These are phyloP conservation scores for Oncorhynchus gorbuscha DNA, from an alignment of 2,113 vertebrate genomes.

Conservation along the genomic window DNA sequence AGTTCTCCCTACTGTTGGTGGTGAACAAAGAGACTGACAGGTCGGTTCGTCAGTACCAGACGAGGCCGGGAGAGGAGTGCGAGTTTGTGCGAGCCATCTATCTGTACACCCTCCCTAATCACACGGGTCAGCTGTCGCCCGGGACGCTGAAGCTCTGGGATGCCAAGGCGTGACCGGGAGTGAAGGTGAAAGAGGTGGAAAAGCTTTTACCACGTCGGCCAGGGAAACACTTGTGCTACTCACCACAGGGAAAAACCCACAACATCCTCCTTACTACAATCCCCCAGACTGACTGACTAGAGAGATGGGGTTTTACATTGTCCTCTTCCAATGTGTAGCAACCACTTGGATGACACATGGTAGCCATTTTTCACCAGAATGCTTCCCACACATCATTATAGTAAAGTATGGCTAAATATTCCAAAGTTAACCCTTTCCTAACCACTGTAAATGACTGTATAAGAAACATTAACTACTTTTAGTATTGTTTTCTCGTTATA, in stretches of 20 bases:
- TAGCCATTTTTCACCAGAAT: too few relatives aligned
- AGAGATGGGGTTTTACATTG: slow-evolving; percentile 9
- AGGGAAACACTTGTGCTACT: slow-evolving; percentile 58
- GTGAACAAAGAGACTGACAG: background rate
- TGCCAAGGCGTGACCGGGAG: slow-evolving; percentile 54
- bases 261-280: slow-evolving; percentile 49
- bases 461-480: too few relatives aligned
- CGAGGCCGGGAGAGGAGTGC: slow-evolving; percentile 38
- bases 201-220: slow-evolving; percentile 70
- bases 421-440: too few relatives aligned
- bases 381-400: too few relatives aligned
- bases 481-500: background rate
- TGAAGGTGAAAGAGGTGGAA: slow-evolving; percentile 59
- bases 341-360: too few relatives aligned
- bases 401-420: too few relatives aligned
- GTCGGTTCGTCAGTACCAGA: slow-evolving; percentile 31
- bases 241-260: slow-evolving; percentile 53
- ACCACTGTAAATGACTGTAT: too few relatives aligned
- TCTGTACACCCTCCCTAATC: slow-evolving; percentile 52
- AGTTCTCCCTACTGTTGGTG: slow-evolving; percentile 37
- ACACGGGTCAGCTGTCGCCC: slow-evolving; percentile 62
- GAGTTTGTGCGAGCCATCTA: slow-evolving; percentile 46
- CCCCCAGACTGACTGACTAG: slow-evolving; percentile 53
- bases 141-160: slow-evolving; percentile 54
- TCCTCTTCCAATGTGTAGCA: too few relatives aligned